Conservation (phyloP, 2,113 vertebrate genomes). For the Helogale parvula region DNA sequence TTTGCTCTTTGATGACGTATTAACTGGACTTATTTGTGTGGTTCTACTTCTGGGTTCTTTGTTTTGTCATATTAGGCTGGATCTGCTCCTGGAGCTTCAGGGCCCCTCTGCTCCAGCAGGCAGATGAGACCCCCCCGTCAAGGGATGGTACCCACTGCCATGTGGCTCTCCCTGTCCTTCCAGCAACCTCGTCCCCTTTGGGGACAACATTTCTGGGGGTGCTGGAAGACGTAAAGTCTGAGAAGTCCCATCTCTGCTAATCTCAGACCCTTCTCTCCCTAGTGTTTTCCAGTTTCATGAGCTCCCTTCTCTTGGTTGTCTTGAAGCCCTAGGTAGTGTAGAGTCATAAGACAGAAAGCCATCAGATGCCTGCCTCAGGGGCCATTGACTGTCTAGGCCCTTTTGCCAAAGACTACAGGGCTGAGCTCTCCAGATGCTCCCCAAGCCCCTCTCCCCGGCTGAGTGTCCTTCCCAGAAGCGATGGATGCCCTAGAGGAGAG, state of each 20-base stretch:
- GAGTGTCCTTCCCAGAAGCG: not conserved
- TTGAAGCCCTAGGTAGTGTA: not conserved
- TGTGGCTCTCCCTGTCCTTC: not conserved
- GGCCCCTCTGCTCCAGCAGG: not conserved
- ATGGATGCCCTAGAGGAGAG: not conserved
- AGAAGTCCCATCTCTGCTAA: not conserved
- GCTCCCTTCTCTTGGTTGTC: not conserved
- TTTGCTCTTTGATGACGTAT: not conserved
- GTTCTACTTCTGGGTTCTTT: not conserved
- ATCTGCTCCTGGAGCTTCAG: not conserved
- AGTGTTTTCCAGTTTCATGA: not conserved
- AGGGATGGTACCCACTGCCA: not conserved
- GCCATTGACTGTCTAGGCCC: not conserved
- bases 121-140: not conserved
- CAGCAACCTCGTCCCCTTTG: not conserved
- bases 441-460: not conserved
- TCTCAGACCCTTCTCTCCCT: not conserved
- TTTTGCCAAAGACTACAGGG: not conserved
- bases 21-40: not conserved
- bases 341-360: not conserved
- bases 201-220: not conserved
- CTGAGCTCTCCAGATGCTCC: not conserved
- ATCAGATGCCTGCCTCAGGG: not conserved
- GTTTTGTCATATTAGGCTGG: not conserved
- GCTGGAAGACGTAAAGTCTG: not conserved